These are phyloP conservation scores for Brachyalestes nurse DNA, from an alignment of 2,797 vertebrate species.

Conservation along the genomic window DNA sequence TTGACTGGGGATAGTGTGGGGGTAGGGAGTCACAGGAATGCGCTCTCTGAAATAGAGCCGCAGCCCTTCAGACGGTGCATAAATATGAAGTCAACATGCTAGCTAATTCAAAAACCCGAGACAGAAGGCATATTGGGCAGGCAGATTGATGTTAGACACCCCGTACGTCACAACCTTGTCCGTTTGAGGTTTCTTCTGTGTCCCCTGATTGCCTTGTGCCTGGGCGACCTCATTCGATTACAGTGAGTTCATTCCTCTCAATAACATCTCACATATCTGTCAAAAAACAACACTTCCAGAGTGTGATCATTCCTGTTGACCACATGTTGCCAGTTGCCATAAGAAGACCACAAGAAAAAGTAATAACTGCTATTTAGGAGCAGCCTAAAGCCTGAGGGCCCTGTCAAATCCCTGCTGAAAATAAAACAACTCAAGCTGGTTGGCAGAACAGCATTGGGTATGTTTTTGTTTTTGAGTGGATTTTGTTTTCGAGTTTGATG, in stretches of 20 bases:
- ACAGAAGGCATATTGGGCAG: constrained; percentile 3
- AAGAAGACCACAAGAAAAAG: neutral
- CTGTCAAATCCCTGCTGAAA: neutral
- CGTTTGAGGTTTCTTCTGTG: neutral
- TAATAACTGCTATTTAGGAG: neutral
- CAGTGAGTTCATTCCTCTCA: constrained; percentile 6
- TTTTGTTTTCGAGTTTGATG: no score
- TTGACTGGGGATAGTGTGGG: constrained; percentile 1
- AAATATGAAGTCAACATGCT: neutral
- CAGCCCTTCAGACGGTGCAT: neutral
- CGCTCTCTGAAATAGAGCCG: neutral
- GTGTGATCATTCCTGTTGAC: neutral
- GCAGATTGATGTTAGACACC: neutral
- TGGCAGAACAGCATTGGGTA: no score
- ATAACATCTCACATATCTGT: neutral
- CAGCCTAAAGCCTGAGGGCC: neutral
- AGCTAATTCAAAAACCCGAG: constrained; percentile 4
- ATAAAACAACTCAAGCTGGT: neutral
- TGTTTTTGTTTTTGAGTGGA: no score
- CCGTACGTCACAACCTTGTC: neutral
- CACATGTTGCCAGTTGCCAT: no score
- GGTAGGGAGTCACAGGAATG: constrained; percentile 13
- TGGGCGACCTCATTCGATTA: neutral
- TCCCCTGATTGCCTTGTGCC: neutral
- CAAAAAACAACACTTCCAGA: neutral